Evolutionary conservation across 2,888 invertebrate genomes (phyloP).

Genomic region (Rhogogaster chlorosoma): DNA sequence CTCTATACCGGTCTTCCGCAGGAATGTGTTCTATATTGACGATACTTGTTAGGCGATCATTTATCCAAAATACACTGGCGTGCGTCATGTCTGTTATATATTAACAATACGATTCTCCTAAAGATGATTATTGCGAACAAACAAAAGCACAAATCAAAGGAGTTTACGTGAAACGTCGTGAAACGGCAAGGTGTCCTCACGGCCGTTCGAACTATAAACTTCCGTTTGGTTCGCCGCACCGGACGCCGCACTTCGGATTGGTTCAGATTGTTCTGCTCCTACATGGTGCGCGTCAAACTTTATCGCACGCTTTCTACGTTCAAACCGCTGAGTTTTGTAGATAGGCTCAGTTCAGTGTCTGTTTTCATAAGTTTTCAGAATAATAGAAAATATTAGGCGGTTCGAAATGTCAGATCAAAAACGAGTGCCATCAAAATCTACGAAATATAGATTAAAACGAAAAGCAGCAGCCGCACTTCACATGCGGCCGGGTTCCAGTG

Average conservation of each 20-base stretch:
- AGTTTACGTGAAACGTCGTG: background rate
- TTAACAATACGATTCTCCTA: background rate
- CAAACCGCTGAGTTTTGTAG: conserved; percentile 13
- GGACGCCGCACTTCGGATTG: background rate
- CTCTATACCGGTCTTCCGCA: conserved; percentile 15
- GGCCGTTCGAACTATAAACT: background rate
- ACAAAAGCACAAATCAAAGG: background rate
- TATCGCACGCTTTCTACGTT: background rate
- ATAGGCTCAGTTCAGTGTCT: background rate
- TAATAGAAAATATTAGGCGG: background rate
- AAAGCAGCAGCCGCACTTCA: background rate
- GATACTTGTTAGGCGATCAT: conserved; percentile 17
- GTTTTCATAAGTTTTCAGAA: too few species aligned
- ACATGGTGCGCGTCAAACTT: background rate
- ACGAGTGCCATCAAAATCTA: conserved; percentile 26
- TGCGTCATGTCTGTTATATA: background rate
- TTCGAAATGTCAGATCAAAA: conserved; percentile 7
- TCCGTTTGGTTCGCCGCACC: background rate
- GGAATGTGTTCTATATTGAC: conserved; percentile 9
- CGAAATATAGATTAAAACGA: conserved; percentile 12
- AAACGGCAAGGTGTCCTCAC: conserved; percentile 2
- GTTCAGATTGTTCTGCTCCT: background rate
- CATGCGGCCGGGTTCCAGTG: conserved; percentile 8
- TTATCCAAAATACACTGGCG: conserved; percentile 30
- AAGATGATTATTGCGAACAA: background rate